Base-by-base conservation (phyloP, 2,797 vertebrate species). In the Microchirus variegatus region DNA sequence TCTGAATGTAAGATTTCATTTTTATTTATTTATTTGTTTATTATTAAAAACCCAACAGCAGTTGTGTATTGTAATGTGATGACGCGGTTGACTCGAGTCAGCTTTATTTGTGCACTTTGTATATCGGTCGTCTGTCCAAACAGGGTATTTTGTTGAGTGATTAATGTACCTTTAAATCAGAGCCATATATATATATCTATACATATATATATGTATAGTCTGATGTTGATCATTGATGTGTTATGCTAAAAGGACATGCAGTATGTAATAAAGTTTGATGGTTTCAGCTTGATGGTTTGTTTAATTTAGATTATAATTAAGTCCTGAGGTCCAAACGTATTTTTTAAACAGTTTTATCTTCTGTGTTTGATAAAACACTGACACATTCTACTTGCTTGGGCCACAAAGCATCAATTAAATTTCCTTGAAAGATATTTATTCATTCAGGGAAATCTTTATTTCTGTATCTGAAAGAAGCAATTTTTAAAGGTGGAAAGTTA, bases 41-140 rank as follows among this genome's bases (percentile, higher is more conserved):
- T 15, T 15, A 31, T 5, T 5, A 22, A 31, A 57, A 53, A 73
- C 48, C 48, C 54, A 70, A 59, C 63, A 65, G 64, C 75, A 42
- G 69, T 73, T 84, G 59, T 78, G 75, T 84, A 38, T 63, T 59
- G 67, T 84, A 38, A 65, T 59, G 67, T 84, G 76, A 89, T 84
- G 76, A 89, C 72, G 82, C 82, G 76, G 78, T 78, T 47, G 70
- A 82, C 63, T 70, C 61, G 47, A 87, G 78, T 26, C 62, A 55
- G 82, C 70, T 85, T 79, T 63, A 67, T 86, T 86, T 83, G 83
- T 84, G 87, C 88, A 90, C 89, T 90, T 87, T 89, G 72, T 83
- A 77, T 75, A 77, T 75, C 10, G 12, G 75, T 81, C 59, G 42
- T 80, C 78, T 83, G 80, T 88, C 63, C 55, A 74, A 82, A 89